Evolutionary conservation across 2,888 invertebrate genomes (phyloP).

Genomic region (Suillia variegata): DNA sequence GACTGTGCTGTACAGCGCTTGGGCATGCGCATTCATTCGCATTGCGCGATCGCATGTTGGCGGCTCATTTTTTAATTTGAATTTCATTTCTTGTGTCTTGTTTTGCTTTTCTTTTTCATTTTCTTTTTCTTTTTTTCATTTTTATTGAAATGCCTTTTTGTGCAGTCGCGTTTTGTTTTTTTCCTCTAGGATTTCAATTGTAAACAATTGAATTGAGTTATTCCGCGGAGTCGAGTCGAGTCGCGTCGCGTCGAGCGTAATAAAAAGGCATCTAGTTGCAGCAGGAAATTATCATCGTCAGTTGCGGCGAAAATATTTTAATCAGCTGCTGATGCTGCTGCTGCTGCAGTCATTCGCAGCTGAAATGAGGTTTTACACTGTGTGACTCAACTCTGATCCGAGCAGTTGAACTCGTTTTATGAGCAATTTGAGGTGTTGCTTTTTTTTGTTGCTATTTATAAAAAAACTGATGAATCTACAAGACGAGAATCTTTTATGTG

Average conservation of each 20-base stretch:
- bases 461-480: too few species aligned
- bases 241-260: slow-evolving; percentile 12
- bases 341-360: too few species aligned
- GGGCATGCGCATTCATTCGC: not conserved
- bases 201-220: slow-evolving; percentile 18
- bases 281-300: not conserved
- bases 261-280: slow-evolving; percentile 17
- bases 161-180: not conserved
- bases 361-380: too few species aligned
- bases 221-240: slow-evolving; percentile 12
- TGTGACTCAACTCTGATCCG: too few species aligned
- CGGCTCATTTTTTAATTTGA: slow-evolving; percentile 19
- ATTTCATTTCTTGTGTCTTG: slow-evolving; percentile 15
- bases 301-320: slow-evolving; percentile 8
- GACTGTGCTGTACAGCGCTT: not conserved
- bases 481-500: too few species aligned
- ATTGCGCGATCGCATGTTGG: slow-evolving; percentile 19
- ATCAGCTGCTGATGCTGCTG: slow-evolving; percentile 5
- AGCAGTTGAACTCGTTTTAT: too few species aligned
- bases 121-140: not conserved
- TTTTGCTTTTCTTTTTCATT: not conserved
- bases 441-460: too few species aligned
- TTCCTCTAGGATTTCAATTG: not conserved
- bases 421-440: too few species aligned
- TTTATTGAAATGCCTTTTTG: too few species aligned